phyloP scores from a whole-genome alignment of 2,113 vertebrate species.

The Laterallus jamaicensis region DNA sequence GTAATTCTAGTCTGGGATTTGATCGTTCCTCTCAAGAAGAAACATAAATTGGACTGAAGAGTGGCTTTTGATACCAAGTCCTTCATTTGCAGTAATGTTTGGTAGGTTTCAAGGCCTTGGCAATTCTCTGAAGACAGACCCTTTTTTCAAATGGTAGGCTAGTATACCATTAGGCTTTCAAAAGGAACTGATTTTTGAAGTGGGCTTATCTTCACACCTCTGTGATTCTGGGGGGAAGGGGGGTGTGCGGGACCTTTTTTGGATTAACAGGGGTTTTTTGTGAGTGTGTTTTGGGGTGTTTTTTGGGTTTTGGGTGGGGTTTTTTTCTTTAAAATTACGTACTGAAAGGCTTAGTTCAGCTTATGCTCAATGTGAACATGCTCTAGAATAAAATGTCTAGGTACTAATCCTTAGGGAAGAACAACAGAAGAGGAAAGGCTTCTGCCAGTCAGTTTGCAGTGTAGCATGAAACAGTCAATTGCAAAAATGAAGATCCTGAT shows the following conservation, averaged over 20 bases:
- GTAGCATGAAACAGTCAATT: not conserved
- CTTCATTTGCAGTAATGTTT: not conserved
- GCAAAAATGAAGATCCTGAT: not conserved
- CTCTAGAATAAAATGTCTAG: not conserved
- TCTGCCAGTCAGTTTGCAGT: not conserved
- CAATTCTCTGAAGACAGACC: not conserved
- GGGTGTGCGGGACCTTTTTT: fast-evolving
- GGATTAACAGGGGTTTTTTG: not conserved
- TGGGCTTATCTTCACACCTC: not conserved
- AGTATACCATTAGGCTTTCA: not conserved
- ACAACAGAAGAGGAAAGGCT: not conserved
- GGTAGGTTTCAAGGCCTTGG: not conserved
- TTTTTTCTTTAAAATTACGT: not conserved
- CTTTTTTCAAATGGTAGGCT: not conserved
- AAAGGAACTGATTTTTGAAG: not conserved
- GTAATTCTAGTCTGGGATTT: not conserved
- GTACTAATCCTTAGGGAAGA: not conserved
- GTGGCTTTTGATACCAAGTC: not conserved
- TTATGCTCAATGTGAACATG: not conserved
- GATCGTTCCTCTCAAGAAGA: not conserved
- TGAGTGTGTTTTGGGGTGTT: fast-evolving
- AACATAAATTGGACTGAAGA: not conserved
- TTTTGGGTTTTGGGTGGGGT: too few species aligned
- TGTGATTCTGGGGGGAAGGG: not conserved
- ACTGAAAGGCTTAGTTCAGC: not conserved